These are phyloP conservation scores for Troides oblongomaculatus DNA, from an alignment of 2,888 invertebrate species.

Conservation along the genomic window DNA sequence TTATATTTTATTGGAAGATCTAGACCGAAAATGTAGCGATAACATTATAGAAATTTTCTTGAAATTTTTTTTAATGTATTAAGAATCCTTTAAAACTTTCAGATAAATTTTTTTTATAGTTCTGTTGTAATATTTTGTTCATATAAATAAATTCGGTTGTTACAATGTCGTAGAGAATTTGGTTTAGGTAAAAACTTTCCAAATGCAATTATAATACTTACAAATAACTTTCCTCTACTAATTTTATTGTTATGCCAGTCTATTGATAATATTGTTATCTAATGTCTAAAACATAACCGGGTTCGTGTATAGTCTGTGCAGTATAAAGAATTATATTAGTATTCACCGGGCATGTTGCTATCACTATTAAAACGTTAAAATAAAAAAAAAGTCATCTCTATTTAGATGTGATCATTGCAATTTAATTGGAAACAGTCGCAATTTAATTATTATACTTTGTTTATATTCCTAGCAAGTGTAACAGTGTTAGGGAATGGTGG, in stretches of 20 bases:
- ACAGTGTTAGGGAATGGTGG: background rate
- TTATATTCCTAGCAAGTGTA: background rate
- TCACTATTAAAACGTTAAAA: background rate
- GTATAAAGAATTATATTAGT: background rate
- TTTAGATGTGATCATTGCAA: too few species aligned
- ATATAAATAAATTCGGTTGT: background rate
- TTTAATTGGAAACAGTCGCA: background rate
- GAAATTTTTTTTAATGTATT: too few species aligned
- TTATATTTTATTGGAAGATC: background rate
- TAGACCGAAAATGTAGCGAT: background rate
- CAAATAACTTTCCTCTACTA: conserved; percentile 42
- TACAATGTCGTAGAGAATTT: background rate
- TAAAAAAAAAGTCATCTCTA: too few species aligned
- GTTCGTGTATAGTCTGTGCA: conserved; percentile 21
- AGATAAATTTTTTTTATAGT: too few species aligned
- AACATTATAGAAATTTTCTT: too few species aligned
- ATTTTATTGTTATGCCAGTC: conserved; percentile 62
- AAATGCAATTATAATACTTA: background rate
- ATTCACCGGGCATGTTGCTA: background rate
- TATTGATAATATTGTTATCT: conserved; percentile 37
- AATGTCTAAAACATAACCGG: conserved; percentile 36
- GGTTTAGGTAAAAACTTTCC: background rate
- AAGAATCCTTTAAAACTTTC: too few species aligned
- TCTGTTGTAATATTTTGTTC: too few species aligned
- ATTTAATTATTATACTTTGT: background rate